Percentiles rank a stretch among this genome's conserved stretches.
These are phyloP conservation scores for Polydrusus pterygomalis DNA, from an alignment of 2,888 invertebrate genomes.

Conservation along the genomic window DNA sequence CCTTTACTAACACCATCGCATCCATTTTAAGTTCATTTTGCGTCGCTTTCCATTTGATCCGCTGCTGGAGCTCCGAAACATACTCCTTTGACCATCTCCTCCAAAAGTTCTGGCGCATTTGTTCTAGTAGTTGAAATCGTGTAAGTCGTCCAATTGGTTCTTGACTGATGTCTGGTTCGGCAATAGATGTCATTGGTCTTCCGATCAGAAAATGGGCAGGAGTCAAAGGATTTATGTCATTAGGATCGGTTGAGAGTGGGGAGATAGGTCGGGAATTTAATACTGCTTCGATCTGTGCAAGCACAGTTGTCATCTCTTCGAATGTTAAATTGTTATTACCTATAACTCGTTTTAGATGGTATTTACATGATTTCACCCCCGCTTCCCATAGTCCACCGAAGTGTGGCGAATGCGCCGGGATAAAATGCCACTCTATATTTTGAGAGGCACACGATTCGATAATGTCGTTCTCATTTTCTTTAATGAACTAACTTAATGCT, in stretches of 20 bases:
- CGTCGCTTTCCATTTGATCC: conserved; percentile 4
- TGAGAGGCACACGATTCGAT: conserved; percentile 5
- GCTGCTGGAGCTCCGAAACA: conserved; percentile 29
- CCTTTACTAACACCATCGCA: not conserved
- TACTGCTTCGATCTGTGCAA: conserved; percentile 59
- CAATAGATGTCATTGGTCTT: conserved; percentile 57
- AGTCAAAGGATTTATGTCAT: conserved; percentile 58
- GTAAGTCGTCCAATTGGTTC: conserved; percentile 15
- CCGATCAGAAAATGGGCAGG: conserved; percentile 65
- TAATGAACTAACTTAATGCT: conserved; percentile 33
- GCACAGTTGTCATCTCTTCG: conserved; percentile 60
- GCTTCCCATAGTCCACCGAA: conserved; percentile 62
- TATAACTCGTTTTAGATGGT: conserved; percentile 59
- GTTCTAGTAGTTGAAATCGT: conserved; percentile 25
- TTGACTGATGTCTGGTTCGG: conserved; percentile 57
- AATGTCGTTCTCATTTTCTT: conserved; percentile 28
- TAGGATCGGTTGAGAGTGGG: conserved; percentile 58
- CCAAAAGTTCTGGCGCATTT: conserved; percentile 18
- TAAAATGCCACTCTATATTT: conserved; percentile 36
- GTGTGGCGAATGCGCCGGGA: conserved; percentile 55
- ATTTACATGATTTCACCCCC: conserved; percentile 60
- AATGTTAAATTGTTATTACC: conserved; percentile 57
- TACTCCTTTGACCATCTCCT: conserved; percentile 23
- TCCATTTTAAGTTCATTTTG: not conserved
- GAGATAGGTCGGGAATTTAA: conserved; percentile 61